Evolutionary conservation across 1,140 invertebrate genomes (phyloP), one percentile per base, ranked within the genome.

Genomic region (Eufriesea mexicana): DNA sequence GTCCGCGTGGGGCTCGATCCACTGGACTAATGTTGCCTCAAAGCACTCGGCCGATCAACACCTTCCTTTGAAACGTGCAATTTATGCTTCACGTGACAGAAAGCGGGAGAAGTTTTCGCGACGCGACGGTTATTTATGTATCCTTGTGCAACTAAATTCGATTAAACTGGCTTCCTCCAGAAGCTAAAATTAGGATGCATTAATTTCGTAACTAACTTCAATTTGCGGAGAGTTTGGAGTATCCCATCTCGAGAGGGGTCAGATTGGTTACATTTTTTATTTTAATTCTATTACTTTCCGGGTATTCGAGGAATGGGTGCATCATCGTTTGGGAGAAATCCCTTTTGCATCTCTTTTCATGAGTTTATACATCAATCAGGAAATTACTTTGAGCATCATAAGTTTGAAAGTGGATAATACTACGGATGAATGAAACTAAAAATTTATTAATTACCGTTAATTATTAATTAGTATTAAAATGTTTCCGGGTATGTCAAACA

Each of bases 21-120:
- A 61, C 84, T 72, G 70, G 78, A 73, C 76, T 87, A 89, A 86
- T 85, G 79, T 88, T 70, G 79, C 76, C 70, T 86, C 84, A 61
- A 89, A 84, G 77, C 77, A 20, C 54, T 59, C 71, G 25, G 35
- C 71, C 72, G 85, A 87, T 87, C 79, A 81, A 77, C 66, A n/a
- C 25, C n/a, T 62, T 35, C 25, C 54, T 83, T 64, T 68, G 47
- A 61, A 83, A 12, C 18, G n/a, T n/a, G 59, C 49, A 54, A 64
- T 81, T 66, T 66, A 64, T 66, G 72, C 70, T 75, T 25, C 59
- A 67, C 49, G 28, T 35, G 78, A 71, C 70, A 68, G 71, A 54
- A 73, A 72, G 66, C 78, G 51, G 85, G 25, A 25, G 64, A 79
- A 42, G 35, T 70, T 79, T 71, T 59, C 71, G 35, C 54, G 51